Percentiles rank a stretch among this genome's conserved stretches.
Conservation (phyloP, 64 coral and sea anemone species). For the Stichodactyla helianthus region DNA sequence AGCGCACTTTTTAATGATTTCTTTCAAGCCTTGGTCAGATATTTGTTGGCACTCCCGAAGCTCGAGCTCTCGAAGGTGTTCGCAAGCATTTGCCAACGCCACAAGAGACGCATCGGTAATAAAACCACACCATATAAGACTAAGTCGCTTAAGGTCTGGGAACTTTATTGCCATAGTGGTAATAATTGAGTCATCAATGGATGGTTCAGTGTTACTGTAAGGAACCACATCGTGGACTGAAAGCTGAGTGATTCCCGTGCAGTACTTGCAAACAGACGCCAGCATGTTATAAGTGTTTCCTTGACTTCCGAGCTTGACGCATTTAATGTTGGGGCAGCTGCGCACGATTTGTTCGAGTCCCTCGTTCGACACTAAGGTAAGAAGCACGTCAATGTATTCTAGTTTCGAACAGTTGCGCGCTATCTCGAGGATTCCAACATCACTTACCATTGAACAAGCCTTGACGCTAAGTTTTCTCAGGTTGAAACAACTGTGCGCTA, state of each 20-base stretch:
- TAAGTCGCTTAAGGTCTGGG: background rate
- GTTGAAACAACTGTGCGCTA: background rate
- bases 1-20: background rate
- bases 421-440: background rate
- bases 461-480: background rate
- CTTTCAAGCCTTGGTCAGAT: background rate
- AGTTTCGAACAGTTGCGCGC: background rate
- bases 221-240: slow-evolving; percentile 1
- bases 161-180: background rate
- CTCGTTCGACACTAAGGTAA: background rate
- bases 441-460: slow-evolving; percentile 1
- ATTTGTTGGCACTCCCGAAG: slow-evolving; percentile 15
- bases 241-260: background rate
- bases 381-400: background rate
- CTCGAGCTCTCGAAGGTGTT: background rate
- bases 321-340: background rate
- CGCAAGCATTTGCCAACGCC: background rate
- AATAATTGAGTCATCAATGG: background rate
- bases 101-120: slow-evolving; percentile 12
- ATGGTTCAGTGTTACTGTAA: background rate
- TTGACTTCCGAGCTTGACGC: background rate
- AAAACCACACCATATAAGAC: slow-evolving; percentile 3
- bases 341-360: slow-evolving; percentile 9
- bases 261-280: background rate
- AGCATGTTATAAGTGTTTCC: background rate